Base-by-base conservation (phyloP, 2,888 invertebrate genomes). In the Myopa testacea region DNA sequence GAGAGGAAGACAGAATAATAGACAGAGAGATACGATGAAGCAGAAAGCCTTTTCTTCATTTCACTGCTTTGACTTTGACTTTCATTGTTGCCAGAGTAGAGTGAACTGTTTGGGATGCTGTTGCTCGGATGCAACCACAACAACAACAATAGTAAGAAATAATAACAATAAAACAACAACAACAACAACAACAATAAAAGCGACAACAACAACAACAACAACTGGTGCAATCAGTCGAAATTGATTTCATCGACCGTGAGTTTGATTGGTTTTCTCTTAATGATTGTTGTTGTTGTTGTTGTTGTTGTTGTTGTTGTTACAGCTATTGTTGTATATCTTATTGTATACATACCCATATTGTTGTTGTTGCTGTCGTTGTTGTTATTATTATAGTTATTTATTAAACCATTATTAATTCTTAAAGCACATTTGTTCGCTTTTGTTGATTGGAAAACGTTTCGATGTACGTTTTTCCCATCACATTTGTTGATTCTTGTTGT, bases 171-270 rank as follows among this genome's bases (percentile, higher is more conserved):
- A 10, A 45, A 45, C 45, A 45, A 45, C 10, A 45, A 45, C 45
- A 45, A 45, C 3, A 45, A 45, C 0, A 45, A 2, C 26, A 1
- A 45, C 45, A 45, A 45, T 3, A 45, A 45, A 1, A 45, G 3
- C 45, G 3, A 45, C 45, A 45, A 45, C 45, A 45, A 45, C 45
- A 45, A 45, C 7, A 45, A 45, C 45, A 45, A 45, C 10, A 45
- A 45, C 10, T 45, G 26, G 26, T 26, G 26, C 58, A 71, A 14
- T 50, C 50, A 50, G 50, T 55, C 16, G 5, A 40, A 60, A 60
- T 60, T 60, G 72, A 60, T 74, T 65, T 50, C 74, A 65, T 50
- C 63, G 74, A 74, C 63, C 74, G 74, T 65, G 74, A 74, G 63
- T 74, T 74, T 65, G 52, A 34, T 50, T 45, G 65, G 52, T 34